phyloP scores from a whole-genome alignment of 2,888 invertebrate species.

The Erebia epiphron region DNA sequence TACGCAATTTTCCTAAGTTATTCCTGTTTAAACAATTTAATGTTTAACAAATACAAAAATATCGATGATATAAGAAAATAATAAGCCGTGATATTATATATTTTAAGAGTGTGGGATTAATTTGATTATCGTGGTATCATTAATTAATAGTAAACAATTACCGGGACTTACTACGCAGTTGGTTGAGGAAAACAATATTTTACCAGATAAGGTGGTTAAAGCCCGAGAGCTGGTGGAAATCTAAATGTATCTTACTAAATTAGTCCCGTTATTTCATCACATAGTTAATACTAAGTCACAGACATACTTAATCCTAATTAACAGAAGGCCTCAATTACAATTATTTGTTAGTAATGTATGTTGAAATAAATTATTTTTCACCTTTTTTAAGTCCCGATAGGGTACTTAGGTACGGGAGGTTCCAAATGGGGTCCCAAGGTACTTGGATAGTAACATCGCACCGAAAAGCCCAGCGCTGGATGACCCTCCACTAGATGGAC shows the following conservation, averaged over 20 bases:
- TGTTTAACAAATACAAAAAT: neutral
- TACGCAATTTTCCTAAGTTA: neutral
- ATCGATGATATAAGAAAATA: slow-evolving; percentile 3
- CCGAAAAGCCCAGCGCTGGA: too few species aligned
- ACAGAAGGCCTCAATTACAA: too few species aligned
- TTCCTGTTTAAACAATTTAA: neutral
- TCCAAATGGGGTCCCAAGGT: too few species aligned
- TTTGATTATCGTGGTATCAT: slow-evolving; percentile 31
- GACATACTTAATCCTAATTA: too few species aligned
- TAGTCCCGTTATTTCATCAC: too few species aligned
- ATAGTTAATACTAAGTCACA: too few species aligned
- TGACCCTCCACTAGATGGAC: too few species aligned
- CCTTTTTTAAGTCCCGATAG: too few species aligned
- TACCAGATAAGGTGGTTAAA: slow-evolving; percentile 19
- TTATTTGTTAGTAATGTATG: too few species aligned
- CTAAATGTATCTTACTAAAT: neutral
- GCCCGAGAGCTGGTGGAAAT: neutral
- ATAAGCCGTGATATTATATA: neutral
- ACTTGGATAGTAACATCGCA: too few species aligned
- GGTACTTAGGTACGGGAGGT: too few species aligned
- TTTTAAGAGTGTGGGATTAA: slow-evolving; percentile 29
- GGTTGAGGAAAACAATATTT: slow-evolving; percentile 29
- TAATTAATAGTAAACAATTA: slow-evolving; percentile 33
- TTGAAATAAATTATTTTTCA: too few species aligned
- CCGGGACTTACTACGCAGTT: slow-evolving; percentile 27